Conservation (phyloP, 1,140 invertebrate genomes). For the Drosophila carrolli region DNA sequence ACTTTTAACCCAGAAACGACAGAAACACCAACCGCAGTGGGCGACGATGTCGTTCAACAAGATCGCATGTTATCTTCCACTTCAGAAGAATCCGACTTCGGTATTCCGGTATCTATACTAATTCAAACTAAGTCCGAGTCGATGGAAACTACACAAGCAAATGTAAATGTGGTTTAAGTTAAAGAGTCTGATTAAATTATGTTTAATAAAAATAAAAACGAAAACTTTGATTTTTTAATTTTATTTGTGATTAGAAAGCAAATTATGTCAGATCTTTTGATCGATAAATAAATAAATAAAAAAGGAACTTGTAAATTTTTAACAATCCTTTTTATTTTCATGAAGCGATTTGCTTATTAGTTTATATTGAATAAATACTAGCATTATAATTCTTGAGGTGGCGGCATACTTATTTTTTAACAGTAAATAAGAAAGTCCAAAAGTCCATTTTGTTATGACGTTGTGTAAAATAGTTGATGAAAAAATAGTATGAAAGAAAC, state of each 20-base stretch:
- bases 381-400: not conserved
- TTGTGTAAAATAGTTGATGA: not conserved
- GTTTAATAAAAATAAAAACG: constrained; percentile 7
- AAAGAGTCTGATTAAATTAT: constrained; percentile 13
- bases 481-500: not conserved
- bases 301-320: too few relatives aligned
- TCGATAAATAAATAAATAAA: too few relatives aligned
- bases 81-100: not conserved
- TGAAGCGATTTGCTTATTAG: not conserved
- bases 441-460: not conserved
- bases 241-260: too few relatives aligned
- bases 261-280: too few relatives aligned
- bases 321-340: constrained; percentile 1
- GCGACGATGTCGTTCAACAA: not conserved
- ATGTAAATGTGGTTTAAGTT: not conserved
- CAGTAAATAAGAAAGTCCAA: not conserved
- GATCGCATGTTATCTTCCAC: not conserved
- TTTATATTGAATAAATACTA: not conserved
- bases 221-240: not conserved
- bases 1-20: not conserved
- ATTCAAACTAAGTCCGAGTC: not conserved
- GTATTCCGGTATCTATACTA: constrained; percentile 7
- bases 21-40: not conserved
- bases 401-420: not conserved
- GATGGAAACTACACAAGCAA: constrained; percentile 9